Percentiles rank a stretch among this genome's conserved stretches.
Evolutionary conservation across 1,140 invertebrate species (phyloP).

Genomic region (Saccostrea glomerata): DNA sequence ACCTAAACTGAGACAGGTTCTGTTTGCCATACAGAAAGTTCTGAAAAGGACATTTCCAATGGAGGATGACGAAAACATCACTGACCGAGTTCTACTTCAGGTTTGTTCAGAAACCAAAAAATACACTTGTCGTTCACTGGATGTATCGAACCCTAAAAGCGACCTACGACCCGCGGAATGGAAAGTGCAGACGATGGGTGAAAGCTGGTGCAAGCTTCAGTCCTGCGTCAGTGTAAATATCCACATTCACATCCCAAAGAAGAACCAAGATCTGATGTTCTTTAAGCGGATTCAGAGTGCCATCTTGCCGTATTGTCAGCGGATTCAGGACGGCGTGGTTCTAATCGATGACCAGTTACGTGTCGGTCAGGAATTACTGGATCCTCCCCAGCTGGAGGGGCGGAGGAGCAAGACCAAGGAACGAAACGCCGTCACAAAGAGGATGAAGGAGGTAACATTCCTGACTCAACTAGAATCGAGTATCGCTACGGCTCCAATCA

Average conservation of each 20-base stretch:
- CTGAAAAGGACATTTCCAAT: constrained; percentile 61
- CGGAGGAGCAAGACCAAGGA: constrained; percentile 74
- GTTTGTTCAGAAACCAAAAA: constrained; percentile 80
- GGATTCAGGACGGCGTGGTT: constrained; percentile 74
- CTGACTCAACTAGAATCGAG: constrained; percentile 6
- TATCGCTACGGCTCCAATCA: constrained; percentile 55
- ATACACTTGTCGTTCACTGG: constrained; percentile 69
- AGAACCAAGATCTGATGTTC: constrained; percentile 82
- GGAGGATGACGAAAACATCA: constrained; percentile 51
- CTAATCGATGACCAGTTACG: constrained; percentile 60
- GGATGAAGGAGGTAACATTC: constrained; percentile 75
- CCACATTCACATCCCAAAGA: constrained; percentile 82
- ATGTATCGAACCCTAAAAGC: constrained; percentile 59
- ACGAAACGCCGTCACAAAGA: constrained; percentile 49
- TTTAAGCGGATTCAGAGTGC: constrained; percentile 85
- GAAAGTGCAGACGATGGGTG: constrained; percentile 69
- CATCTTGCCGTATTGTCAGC: constrained; percentile 81
- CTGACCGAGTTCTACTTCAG: constrained; percentile 81
- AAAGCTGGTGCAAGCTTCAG: constrained; percentile 85
- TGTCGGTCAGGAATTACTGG: constrained; percentile 50
- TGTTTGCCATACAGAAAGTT: constrained; percentile 74
- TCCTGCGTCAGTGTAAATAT: constrained; percentile 86
- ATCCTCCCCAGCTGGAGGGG: constrained; percentile 72
- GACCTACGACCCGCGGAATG: constrained; percentile 74
- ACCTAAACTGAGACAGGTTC: constrained; percentile 74